Base-by-base conservation (phyloP, 2,797 vertebrate species). In the Pipistrellus pipistrellus region DNA sequence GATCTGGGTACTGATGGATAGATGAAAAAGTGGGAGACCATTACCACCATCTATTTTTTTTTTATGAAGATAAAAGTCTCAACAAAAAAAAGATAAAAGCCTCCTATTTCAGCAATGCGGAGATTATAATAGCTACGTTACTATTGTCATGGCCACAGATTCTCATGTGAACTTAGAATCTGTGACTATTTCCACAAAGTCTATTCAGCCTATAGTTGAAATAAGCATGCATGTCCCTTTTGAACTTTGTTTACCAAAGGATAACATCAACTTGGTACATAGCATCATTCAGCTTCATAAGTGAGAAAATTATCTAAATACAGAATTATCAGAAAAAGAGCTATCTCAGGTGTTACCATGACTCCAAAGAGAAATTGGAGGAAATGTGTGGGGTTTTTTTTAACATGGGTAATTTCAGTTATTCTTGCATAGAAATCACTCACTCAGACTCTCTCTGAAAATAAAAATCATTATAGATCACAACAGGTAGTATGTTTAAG, bases 251-350 rank as follows among this genome's bases (percentile, higher is more conserved):
- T 89, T n/a, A 27, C 4, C 27, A 77, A 27, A 20, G 66, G 32
- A 73, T 69, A 55, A 41, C 5, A 81, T 57, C 38, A 85, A 20
- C 68, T 88, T 80, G 64, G n/a, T 62, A 35, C 55, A 20, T 77
- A 53, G 20, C 69, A 5, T 84, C 30, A 53, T 87, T 93, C 57
- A 85, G 38, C 46, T 69, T 87, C 59, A 81, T 55, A 35, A 11
- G 55, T 88, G 57, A 81, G 53, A 91, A 93, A 86, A 73, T 75
- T 93, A n/a, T 30, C 46, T n/a, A 59, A 71, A 18, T 44, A 81
- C 17, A 75, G 9, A 84, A 87, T 95, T 69, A 46, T 27, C 35
- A 80, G 46, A 15, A 82, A 89, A 88, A 59, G 14, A 48, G 7
- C 12, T 41, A 38, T 64, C 18, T 75, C 57, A 53, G 30, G 23